Conservation (phyloP, 2,888 invertebrate genomes). For the Harmothoe impar region DNA sequence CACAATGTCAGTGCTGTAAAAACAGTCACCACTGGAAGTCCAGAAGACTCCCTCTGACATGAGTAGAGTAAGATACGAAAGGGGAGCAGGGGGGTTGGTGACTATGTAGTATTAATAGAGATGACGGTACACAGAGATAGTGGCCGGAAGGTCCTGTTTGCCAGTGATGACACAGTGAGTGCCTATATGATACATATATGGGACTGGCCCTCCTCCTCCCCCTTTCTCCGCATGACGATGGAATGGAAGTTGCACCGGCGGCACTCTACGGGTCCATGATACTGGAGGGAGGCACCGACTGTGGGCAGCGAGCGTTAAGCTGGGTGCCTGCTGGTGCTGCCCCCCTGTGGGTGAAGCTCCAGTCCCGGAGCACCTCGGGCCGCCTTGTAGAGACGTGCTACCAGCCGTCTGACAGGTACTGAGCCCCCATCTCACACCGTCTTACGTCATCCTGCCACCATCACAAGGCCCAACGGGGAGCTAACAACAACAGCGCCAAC, state of each 20-base stretch:
- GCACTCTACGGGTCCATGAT: background rate
- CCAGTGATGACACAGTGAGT: background rate
- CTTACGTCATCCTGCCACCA: background rate
- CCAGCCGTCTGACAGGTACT: too few species aligned
- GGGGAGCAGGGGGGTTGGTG: background rate
- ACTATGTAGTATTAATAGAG: background rate
- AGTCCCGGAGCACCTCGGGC: too few species aligned
- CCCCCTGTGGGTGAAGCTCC: too few species aligned
- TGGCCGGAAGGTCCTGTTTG: slow-evolving; percentile 55
- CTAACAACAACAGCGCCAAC: background rate
- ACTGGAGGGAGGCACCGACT: background rate
- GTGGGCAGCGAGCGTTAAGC: too few species aligned
- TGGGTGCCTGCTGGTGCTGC: too few species aligned
- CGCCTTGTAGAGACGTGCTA: too few species aligned
- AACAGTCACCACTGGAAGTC: slow-evolving; percentile 35
- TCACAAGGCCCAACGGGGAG: background rate
- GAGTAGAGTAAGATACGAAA: background rate
- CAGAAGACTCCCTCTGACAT: background rate
- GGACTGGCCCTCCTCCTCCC: too few species aligned
- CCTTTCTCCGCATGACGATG: background rate
- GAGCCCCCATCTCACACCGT: background rate
- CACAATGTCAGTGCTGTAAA: background rate
- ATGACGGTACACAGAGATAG: background rate
- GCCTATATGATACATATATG: too few species aligned
- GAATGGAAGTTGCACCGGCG: background rate